Evolutionary conservation across 2,888 invertebrate species (phyloP).

Genomic region (Cyclophora punctaria): DNA sequence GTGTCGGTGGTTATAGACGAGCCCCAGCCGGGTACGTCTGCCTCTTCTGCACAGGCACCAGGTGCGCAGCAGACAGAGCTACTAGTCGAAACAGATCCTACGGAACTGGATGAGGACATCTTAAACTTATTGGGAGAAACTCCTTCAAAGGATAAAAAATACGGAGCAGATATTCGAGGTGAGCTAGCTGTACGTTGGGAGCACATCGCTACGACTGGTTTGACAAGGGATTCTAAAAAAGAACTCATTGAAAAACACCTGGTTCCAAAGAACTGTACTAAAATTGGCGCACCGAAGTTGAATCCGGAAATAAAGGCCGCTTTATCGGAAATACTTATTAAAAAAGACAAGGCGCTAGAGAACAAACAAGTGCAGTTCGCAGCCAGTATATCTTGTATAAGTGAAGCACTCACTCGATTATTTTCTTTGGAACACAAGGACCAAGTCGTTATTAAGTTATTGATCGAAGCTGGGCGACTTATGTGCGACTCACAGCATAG

Average conservation of each 20-base stretch:
- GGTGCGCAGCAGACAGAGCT: background rate
- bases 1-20: too few relatives aligned
- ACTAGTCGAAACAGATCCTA: background rate
- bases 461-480: background rate
- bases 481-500: conserved; percentile 14
- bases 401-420: conserved; percentile 12
- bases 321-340: conserved; percentile 9
- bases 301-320: conserved; percentile 21
- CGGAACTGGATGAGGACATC: background rate
- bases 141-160: conserved; percentile 10
- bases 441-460: background rate
- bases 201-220: conserved; percentile 13
- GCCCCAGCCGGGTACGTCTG: too few relatives aligned
- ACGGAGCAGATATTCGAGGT: conserved; percentile 14
- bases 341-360: conserved; percentile 20
- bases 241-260: conserved; percentile 15
- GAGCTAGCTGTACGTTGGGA: conserved; percentile 16
- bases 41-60: background rate
- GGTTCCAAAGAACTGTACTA: conserved; percentile 14
- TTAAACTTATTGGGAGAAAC: background rate
- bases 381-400: conserved; percentile 12
- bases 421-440: background rate
- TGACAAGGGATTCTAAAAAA: conserved; percentile 15
- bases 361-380: conserved; percentile 19
- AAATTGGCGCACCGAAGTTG: conserved; percentile 17